These are phyloP conservation scores for Entomyzon cyanotis DNA, from an alignment of 2,113 vertebrate species.

Conservation along the genomic window DNA sequence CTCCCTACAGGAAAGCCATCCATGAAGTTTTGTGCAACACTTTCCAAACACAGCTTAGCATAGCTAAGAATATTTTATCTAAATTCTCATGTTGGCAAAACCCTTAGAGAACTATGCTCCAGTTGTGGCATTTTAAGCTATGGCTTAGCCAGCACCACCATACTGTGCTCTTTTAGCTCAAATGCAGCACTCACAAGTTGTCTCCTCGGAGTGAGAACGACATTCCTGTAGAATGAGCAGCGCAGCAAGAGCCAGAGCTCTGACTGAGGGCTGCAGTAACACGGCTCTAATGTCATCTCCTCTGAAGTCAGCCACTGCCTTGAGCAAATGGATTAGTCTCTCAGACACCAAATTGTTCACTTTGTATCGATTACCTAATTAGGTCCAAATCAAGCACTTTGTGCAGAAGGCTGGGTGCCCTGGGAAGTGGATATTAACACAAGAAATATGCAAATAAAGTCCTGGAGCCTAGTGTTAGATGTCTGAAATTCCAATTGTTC, in stretches of 20 bases:
- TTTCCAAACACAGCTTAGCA: not conserved
- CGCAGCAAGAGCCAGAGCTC: not conserved
- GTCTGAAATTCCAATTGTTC: not conserved
- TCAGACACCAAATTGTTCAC: not conserved
- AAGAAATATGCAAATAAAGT: not conserved
- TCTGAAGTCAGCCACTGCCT: not conserved
- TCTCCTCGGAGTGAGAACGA: not conserved
- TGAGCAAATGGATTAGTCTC: not conserved
- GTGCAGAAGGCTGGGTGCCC: not conserved
- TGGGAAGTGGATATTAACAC: not conserved
- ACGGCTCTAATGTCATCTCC: not conserved
- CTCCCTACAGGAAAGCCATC: not conserved
- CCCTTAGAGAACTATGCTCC: not conserved
- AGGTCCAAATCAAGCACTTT: not conserved
- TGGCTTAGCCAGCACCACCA: not conserved
- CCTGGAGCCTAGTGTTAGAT: not conserved
- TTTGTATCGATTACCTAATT: not conserved
- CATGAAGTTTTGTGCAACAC: not conserved
- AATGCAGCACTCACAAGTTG: not conserved
- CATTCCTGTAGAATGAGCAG: not conserved
- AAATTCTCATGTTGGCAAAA: not conserved
- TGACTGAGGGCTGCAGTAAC: not conserved
- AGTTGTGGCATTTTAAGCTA: not conserved
- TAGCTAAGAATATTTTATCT: not conserved
- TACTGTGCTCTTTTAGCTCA: accelerated